These are phyloP conservation scores for Ladona fulva DNA, from an alignment of 1,140 invertebrate genomes.

Conservation along the genomic window DNA sequence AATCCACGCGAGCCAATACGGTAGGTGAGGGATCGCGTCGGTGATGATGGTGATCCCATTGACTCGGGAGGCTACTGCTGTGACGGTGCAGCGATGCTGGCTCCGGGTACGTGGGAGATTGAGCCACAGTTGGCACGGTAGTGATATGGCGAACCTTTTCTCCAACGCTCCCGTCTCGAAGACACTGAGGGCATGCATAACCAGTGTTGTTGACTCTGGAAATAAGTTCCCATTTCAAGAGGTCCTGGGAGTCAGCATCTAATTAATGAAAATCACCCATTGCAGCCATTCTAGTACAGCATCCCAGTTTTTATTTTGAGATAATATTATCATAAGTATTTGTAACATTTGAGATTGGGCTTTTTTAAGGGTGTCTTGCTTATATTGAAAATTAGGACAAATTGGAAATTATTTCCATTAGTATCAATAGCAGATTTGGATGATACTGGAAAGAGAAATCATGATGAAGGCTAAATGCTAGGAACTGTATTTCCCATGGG, in stretches of 20 bases:
- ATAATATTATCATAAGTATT: neutral
- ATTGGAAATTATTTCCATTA: no score
- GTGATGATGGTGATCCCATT: neutral
- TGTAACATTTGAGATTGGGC: no score
- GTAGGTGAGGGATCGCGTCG: neutral
- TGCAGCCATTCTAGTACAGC: neutral
- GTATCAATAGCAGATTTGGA: no score
- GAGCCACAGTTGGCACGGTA: neutral
- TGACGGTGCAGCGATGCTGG: neutral
- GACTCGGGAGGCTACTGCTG: slow-evolving; percentile 1
- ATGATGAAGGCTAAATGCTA: no score
- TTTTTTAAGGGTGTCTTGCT: no score
- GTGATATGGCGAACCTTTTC: slow-evolving; percentile 8
- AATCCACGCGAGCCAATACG: neutral
- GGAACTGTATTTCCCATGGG: no score
- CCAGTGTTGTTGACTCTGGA: neutral
- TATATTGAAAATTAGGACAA: no score
- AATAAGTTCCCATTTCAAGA: slow-evolving; percentile 10
- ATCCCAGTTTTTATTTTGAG: neutral
- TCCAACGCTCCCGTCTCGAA: neutral
- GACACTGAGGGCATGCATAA: neutral
- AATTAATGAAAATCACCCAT: slow-evolving; percentile 10
- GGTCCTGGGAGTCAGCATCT: slow-evolving; percentile 6
- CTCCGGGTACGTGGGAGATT: neutral
- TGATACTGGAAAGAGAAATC: no score